Evolutionary conservation across 2,113 vertebrate genomes (phyloP).

Genomic region (Pandion haliaetus): DNA sequence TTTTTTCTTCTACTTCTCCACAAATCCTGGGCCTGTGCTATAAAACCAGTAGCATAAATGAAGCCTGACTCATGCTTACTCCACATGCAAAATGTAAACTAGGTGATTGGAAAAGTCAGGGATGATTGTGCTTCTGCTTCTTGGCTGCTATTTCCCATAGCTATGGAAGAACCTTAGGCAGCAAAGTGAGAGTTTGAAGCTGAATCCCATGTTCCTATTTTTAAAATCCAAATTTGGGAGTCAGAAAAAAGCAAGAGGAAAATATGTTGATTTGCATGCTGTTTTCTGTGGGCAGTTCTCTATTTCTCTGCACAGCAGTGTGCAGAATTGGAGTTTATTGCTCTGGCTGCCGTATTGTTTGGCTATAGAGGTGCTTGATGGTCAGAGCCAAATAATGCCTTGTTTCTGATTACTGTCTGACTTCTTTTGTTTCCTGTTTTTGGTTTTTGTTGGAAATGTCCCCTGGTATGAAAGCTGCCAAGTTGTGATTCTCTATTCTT

Average conservation of each 20-base stretch:
- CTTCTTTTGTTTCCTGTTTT: background rate
- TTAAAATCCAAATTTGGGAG: background rate
- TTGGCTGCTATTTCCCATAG: slow-evolving; percentile 5
- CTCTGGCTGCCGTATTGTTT: background rate
- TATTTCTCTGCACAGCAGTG: slow-evolving; percentile 1
- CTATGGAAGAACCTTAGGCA: background rate
- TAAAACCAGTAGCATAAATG: background rate
- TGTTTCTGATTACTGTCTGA: background rate
- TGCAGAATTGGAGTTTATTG: background rate
- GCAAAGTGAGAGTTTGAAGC: background rate
- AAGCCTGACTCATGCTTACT: background rate
- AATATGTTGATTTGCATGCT: background rate
- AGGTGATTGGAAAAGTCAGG: slow-evolving; percentile 5
- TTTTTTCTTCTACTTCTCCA: background rate
- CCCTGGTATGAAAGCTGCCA: background rate
- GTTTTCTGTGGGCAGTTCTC: background rate
- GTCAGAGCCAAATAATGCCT: background rate
- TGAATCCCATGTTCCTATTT: background rate
- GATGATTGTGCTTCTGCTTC: background rate
- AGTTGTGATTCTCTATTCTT: background rate
- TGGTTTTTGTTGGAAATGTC: background rate
- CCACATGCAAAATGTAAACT: background rate
- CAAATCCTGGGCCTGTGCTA: background rate
- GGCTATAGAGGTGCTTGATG: background rate
- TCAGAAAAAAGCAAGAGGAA: background rate